Percentiles rank a stretch among this genome's conserved stretches.
Evolutionary conservation across 2,888 invertebrate genomes (phyloP).

Genomic region (Tipula vernalis): DNA sequence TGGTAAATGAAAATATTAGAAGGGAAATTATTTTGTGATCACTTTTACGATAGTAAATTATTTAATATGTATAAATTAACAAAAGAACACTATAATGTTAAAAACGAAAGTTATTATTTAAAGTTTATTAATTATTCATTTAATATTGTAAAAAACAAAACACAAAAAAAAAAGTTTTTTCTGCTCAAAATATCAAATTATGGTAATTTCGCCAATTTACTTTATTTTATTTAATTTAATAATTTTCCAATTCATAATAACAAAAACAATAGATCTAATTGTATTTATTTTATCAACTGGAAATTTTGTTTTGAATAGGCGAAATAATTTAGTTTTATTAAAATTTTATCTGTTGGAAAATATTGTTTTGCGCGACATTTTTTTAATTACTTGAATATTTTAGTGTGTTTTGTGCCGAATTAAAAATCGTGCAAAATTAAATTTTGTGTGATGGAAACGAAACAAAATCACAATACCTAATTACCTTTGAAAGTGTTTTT

Average conservation of each 20-base stretch:
- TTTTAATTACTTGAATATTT: not conserved
- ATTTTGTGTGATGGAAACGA: not conserved
- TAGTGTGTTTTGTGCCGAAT: not conserved
- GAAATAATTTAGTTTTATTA: not conserved
- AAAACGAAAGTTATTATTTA: not conserved
- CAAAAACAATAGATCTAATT: not conserved
- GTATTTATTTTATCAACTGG: not conserved
- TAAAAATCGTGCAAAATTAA: not conserved
- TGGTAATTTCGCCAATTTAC: not conserved
- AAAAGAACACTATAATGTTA: not conserved
- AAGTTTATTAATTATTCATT: not conserved
- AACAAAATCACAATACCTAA: not conserved
- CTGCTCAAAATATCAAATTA: not conserved
- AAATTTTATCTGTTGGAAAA: not conserved
- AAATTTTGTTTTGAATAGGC: not conserved
- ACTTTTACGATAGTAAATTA: not conserved
- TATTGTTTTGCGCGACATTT: not conserved
- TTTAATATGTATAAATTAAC: not conserved
- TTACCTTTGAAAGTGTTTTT: not conserved
- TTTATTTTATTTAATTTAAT: not conserved
- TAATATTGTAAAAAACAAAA: not conserved
- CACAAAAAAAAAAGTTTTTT: not conserved
- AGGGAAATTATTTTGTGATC: not conserved
- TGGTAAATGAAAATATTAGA: not conserved
- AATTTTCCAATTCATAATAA: not conserved